Conservation (phyloP, 92 coral and sea anemone species). For the Bergia puertoricense region DNA sequence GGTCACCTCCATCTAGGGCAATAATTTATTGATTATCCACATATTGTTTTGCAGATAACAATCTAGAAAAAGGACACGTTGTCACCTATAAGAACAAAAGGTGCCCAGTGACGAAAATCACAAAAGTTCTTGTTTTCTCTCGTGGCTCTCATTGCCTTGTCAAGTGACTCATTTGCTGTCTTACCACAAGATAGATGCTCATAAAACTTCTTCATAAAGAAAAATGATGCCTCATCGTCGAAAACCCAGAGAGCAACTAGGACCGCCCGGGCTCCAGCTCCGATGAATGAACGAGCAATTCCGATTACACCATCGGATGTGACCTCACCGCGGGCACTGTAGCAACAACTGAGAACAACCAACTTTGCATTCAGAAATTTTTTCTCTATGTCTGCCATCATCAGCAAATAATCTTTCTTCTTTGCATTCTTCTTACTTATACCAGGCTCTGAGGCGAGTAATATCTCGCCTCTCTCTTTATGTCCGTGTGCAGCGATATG, state of each 20-base stretch:
- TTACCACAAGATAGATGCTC: constrained; percentile 13
- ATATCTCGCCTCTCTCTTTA: constrained; percentile 39
- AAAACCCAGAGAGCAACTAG: constrained; percentile 54
- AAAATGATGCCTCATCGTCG: constrained; percentile 39
- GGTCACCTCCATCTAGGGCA: too few relatives aligned
- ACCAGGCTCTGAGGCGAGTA: constrained; percentile 44
- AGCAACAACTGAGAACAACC: constrained; percentile 53
- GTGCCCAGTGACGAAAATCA: constrained; percentile 28
- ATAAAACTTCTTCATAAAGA: constrained; percentile 48
- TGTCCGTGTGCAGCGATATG: constrained; percentile 58
- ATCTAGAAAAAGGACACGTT: too few relatives aligned
- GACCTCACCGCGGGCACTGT: constrained; percentile 49
- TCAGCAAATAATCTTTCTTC: constrained; percentile 38
- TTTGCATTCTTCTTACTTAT: constrained; percentile 8
- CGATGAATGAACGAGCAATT: constrained; percentile 53
- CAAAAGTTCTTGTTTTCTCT: constrained; percentile 16
- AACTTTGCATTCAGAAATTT: constrained; percentile 39
- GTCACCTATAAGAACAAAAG: constrained; percentile 44
- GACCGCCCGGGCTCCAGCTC: constrained; percentile 57
- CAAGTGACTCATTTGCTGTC: constrained; percentile 29
- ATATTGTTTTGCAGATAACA: too few relatives aligned
- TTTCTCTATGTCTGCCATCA: constrained; percentile 33
- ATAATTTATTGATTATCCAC: too few relatives aligned
- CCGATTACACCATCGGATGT: constrained; percentile 57
- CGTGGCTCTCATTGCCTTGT: constrained; percentile 30